These are phyloP conservation scores for Oasisia sp. DNA, from an alignment of 2,888 invertebrate species.

Conservation along the genomic window DNA sequence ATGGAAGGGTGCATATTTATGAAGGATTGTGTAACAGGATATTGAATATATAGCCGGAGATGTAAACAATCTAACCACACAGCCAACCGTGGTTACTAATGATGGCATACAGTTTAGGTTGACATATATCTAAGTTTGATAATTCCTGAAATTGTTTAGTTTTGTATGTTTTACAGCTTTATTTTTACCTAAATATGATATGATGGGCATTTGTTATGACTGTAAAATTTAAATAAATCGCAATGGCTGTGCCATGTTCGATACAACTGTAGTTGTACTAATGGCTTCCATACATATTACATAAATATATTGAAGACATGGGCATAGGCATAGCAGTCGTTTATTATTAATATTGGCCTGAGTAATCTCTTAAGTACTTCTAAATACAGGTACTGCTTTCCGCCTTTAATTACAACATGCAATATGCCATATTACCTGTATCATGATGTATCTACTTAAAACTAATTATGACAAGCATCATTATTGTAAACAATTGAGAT, in stretches of 20 bases:
- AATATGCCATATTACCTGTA: not conserved
- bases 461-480: too few species aligned
- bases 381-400: not conserved
- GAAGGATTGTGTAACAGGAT: not conserved
- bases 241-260: not conserved
- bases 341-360: not conserved
- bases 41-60: not conserved
- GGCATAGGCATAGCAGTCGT: not conserved
- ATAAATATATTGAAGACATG: not conserved
- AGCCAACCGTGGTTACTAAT: not conserved
- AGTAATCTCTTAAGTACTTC: not conserved
- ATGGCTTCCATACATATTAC: not conserved
- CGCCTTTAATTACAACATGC: not conserved
- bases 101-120: not conserved
- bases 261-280: not conserved
- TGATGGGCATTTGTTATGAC: not conserved
- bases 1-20: not conserved
- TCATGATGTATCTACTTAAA: too few species aligned
- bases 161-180: not conserved
- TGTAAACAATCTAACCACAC: not conserved
- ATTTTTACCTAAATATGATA: not conserved
- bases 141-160: not conserved
- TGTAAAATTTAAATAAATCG: not conserved
- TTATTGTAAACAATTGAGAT: too few species aligned
- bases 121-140: not conserved